Evolutionary conservation across 2,797 vertebrate species (phyloP).

Genomic region (Hypotaenidia okinawae): DNA sequence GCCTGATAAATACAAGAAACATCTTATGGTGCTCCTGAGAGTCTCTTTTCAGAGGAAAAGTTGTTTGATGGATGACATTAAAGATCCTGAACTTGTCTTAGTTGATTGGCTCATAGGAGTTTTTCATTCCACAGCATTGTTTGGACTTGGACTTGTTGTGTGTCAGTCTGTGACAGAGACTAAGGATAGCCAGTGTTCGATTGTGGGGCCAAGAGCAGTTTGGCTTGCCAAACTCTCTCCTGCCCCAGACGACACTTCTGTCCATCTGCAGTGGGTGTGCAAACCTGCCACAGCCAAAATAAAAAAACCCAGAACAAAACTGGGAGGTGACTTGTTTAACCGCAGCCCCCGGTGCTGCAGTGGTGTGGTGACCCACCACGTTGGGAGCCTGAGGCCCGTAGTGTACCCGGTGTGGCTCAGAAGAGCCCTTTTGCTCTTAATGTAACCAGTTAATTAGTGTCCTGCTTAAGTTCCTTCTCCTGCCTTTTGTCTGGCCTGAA

Average conservation of each 20-base stretch:
- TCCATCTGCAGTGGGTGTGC: fast-evolving
- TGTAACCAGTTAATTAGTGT: not conserved
- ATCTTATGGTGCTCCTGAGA: fast-evolving
- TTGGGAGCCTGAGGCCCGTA: fast-evolving
- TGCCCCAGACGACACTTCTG: too few relatives aligned
- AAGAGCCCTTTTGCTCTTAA: not conserved
- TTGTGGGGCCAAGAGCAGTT: not conserved
- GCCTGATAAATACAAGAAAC: not conserved
- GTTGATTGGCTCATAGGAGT: not conserved
- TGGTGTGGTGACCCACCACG: fast-evolving
- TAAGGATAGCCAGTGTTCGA: not conserved
- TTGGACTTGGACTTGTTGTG: not conserved
- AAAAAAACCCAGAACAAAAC: not conserved
- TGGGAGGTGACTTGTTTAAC: not conserved
- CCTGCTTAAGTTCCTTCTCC: not conserved
- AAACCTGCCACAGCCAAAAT: not conserved
- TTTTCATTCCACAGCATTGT: not conserved
- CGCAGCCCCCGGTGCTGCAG: too few relatives aligned
- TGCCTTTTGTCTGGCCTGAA: not conserved
- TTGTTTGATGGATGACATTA: not conserved
- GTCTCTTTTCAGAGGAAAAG: not conserved
- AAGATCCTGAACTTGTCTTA: not conserved
- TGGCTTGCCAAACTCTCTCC: too few relatives aligned
- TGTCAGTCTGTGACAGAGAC: not conserved
- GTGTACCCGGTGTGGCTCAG: not conserved